These are phyloP conservation scores for Peucedramus taeniatus DNA, from an alignment of 2,113 vertebrate species.

Conservation along the genomic window DNA sequence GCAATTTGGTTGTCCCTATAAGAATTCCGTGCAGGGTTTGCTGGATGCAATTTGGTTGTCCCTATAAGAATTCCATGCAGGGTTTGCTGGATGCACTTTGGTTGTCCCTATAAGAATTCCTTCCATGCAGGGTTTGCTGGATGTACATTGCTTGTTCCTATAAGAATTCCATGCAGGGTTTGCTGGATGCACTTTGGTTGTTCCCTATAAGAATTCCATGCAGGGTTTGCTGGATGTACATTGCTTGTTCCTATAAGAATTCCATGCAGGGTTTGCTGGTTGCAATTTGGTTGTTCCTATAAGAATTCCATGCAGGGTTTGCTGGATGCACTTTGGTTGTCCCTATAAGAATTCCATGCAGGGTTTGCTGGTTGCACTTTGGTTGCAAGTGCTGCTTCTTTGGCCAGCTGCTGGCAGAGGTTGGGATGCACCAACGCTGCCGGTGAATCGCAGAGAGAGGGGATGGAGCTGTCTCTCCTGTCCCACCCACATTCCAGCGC, in stretches of 20 bases:
- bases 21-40: background rate
- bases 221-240: background rate
- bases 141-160: background rate
- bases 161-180: no score
- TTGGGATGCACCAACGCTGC: background rate
- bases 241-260: no score
- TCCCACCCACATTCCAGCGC: accelerated
- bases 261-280: background rate
- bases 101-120: no score
- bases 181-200: background rate
- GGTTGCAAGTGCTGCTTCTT: background rate
- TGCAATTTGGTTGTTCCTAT: background rate
- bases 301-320: no score
- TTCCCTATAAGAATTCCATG: no score
- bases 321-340: background rate
- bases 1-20: background rate
- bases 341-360: background rate
- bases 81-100: background rate
- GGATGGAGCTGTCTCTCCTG: background rate
- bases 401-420: background rate
- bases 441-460: accelerated
- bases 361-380: background rate
- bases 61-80: no score
- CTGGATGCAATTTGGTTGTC: background rate
- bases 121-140: background rate